Base-by-base conservation (phyloP, 2,888 invertebrate species). In the Baronia brevicornis region DNA sequence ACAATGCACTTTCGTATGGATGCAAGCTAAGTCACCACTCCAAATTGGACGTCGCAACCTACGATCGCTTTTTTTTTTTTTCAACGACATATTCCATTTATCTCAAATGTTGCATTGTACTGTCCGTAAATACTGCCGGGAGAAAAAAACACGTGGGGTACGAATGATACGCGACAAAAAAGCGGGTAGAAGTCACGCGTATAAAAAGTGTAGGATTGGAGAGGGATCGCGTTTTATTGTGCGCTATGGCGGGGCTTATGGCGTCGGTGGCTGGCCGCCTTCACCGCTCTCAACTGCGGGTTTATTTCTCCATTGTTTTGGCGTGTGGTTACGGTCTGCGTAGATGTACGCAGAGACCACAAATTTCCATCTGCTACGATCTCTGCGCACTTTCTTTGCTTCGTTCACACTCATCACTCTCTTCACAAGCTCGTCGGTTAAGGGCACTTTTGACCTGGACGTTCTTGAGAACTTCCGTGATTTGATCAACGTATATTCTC, bases 61-160 rank as follows among this genome's bases (percentile, higher is more conserved):
- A 39, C 48, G 56, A 54, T 50, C 48, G 46, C 48, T 64, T 70
- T 71, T 71, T 64, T 28, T 23, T n/a, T 8, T 8, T n/a, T 9
- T 28, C 22, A 47, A 38, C 44, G 54, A n/a, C 56, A 57, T 66
- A 71, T 69, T 66, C 66, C 62, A 70, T 77, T 72, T 79, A 75
- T 77, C 69, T 72, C 59, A 77, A 72, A 44, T 70, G 71, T 72
- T 73, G 56, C 66, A 60, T 51, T 56, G 68, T 67, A 73, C 73
- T 75, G 79, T 78, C 55, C 44, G 69, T 68, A 71, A 72, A 74
- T 69, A 68, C 46, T n/a, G n/a, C n/a, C n/a, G n/a, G 43, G 47
- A 51, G 60, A 65, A 69, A 64, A 65, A 61, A 38, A 32, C 22
- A 13, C 24, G 41, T 36, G 37, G 30, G 42, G 41, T 43, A 46